Evolutionary conservation across 1,140 invertebrate species (phyloP).

Genomic region (Chymomyza costata): DNA sequence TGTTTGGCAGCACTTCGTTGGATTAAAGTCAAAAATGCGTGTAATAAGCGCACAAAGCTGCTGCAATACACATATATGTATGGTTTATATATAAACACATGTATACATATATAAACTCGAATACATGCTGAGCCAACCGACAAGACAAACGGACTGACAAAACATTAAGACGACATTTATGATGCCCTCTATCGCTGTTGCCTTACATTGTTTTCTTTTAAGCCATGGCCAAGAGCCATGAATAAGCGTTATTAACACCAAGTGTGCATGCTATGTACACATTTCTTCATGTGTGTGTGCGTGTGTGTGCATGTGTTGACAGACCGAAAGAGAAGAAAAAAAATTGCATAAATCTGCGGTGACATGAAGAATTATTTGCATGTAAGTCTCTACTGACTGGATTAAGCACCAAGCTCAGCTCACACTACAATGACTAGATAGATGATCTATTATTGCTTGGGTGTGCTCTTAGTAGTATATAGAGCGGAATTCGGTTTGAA

Average conservation of each 20-base stretch:
- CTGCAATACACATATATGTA: conserved; percentile 28
- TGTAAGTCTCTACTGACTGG: too few species aligned
- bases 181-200: conserved; percentile 31
- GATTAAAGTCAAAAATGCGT: conserved; percentile 73
- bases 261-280: conserved; percentile 16
- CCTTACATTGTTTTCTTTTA: conserved; percentile 28
- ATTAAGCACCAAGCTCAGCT: too few species aligned
- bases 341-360: conserved; percentile 45
- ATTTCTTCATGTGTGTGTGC: conserved; percentile 3
- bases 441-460: too few species aligned
- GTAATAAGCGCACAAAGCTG: conserved; percentile 70
- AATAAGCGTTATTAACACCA: conserved; percentile 53
- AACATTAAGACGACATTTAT: conserved; percentile 62
- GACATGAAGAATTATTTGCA: too few species aligned
- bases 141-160: conserved; percentile 45
- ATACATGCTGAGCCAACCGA: too few species aligned
- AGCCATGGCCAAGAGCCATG: conserved; percentile 30
- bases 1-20: conserved; percentile 63
- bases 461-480: too few species aligned
- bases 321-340: conserved; percentile 33
- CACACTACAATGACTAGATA: too few species aligned
- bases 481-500: too few species aligned
- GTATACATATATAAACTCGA: conserved; percentile 39
- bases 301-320: neutral
- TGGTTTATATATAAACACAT: conserved; percentile 23